Percentiles rank a stretch among this genome's conserved stretches.
These are phyloP conservation scores for Amphimallon solstitiale DNA, from an alignment of 2,888 invertebrate genomes.

Conservation along the genomic window DNA sequence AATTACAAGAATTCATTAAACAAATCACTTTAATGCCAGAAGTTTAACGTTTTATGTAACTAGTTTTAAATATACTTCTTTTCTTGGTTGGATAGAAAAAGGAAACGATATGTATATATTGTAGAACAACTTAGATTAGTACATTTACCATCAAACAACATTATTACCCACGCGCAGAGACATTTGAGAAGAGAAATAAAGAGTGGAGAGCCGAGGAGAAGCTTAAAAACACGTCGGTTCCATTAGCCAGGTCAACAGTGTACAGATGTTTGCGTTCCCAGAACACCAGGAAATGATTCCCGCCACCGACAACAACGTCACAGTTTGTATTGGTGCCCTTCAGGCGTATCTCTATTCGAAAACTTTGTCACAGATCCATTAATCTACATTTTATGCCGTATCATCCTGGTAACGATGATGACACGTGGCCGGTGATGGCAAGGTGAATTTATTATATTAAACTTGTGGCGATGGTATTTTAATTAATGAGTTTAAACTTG, in stretches of 20 bases:
- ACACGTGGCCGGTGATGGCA: conserved; percentile 59
- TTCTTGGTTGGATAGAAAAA: no score
- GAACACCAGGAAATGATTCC: conserved; percentile 42
- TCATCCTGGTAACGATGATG: conserved; percentile 70
- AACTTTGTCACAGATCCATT: conserved; percentile 53
- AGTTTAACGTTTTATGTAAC: no score
- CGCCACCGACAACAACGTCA: conserved; percentile 39
- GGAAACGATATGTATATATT: no score
- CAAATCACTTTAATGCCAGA: no score
- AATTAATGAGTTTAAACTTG: no score
- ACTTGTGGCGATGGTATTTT: neutral
- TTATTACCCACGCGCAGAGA: no score
- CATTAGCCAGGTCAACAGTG: conserved; percentile 59
- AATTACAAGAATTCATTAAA: no score
- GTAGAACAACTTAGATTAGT: no score
- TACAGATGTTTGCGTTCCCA: conserved; percentile 54
- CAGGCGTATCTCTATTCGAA: conserved; percentile 56
- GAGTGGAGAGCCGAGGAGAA: conserved; percentile 41
- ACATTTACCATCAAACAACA: no score
- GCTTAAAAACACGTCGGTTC: conserved; percentile 55
- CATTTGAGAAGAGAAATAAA: neutral
- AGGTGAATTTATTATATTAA: conserved; percentile 33
- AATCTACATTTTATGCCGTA: conserved; percentile 57
- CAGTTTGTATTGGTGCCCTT: conserved; percentile 54
- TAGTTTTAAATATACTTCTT: no score